Base-by-base conservation (phyloP, 2,888 invertebrate species). In the Caenorhabditis macrosperma region DNA sequence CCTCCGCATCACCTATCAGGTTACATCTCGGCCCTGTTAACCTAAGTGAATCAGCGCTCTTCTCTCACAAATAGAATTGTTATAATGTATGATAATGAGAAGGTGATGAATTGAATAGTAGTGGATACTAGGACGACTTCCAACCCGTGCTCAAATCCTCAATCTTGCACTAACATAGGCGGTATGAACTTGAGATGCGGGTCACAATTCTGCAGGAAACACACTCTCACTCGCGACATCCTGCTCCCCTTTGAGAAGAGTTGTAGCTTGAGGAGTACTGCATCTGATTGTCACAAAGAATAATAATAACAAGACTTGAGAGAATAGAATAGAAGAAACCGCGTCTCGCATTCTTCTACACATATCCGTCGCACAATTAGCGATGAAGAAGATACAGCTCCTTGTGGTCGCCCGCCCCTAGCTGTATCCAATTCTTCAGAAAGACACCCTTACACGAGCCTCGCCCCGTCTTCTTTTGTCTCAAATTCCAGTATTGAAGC, bases 51-150 rank as follows among this genome's bases (percentile, higher is more conserved):
- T 55, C 63, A 38, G 28, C 30, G 59, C 55, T 59, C 38, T 24
- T 35, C 33, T 6, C 63, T 68, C 50, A 76, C 67, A 68, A 68
- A 68, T 68, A 68, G 61, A 61, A 76, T 68, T 68, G 67, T 67
- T 76, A 76, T 68, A 78, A 78, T 78, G 69, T 78, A 78, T 78
- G 78, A 66, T 78, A 78, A 78, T 78, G 64, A 78, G 71, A 54
- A 71, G 64, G 71, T 66, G 71, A 66, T 78, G 78, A 78, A 77
- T 77, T 69, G 66, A 67, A 67, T 67, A 67, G 50, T 41, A 54
- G 52, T 63, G 46, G 59, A 64, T 67, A 54, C 60, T 75, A 66
- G 61, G 60, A 46, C 75, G 54, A 67, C 67, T 75, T 46, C 46
- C 60, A 60, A 52, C 59, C 50, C 54, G 17, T 60, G 41, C 54